These are phyloP conservation scores for Tadarida brasiliensis DNA, from an alignment of 2,797 vertebrate genomes.

Conservation along the genomic window DNA sequence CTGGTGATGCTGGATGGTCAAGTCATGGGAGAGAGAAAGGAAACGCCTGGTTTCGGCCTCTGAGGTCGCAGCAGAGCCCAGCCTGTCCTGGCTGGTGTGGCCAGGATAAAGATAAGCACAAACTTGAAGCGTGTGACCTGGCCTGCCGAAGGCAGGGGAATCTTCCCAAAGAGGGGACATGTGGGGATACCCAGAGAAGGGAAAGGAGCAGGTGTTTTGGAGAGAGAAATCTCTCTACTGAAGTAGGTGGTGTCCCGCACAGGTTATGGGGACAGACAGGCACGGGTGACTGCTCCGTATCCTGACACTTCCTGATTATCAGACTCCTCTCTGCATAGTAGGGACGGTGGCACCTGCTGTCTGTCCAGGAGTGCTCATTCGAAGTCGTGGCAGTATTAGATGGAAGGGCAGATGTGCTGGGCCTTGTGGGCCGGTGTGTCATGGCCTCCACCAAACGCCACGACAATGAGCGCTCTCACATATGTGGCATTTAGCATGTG, in stretches of 20 bases:
- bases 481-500: rapidly evolving
- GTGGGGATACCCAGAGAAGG: not conserved
- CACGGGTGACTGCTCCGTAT: not conserved
- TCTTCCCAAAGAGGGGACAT: not conserved
- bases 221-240: not conserved
- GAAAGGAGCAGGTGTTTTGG: not conserved
- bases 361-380: rapidly evolving
- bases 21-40: not conserved
- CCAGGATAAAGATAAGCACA: too few relatives aligned
- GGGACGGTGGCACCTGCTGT: rapidly evolving
- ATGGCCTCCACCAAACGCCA: not conserved
- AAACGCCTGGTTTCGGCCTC: not conserved
- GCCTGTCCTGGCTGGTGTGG: not conserved
- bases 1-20: rapidly evolving
- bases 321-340: too few relatives aligned
- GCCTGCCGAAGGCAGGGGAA: too few relatives aligned
- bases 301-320: not conserved
- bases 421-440: not conserved
- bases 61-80: not conserved
- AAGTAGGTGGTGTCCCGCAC: not conserved
- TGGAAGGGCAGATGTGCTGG: not conserved
- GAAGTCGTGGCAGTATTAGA: not conserved
- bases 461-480: rapidly evolving
- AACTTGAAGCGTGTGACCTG: not conserved
- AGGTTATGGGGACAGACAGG: too few relatives aligned